Evolutionary conservation across 1,140 invertebrate species (phyloP), one percentile per base, ranked within the genome.

Genomic region (Eurytemora carolleeae): DNA sequence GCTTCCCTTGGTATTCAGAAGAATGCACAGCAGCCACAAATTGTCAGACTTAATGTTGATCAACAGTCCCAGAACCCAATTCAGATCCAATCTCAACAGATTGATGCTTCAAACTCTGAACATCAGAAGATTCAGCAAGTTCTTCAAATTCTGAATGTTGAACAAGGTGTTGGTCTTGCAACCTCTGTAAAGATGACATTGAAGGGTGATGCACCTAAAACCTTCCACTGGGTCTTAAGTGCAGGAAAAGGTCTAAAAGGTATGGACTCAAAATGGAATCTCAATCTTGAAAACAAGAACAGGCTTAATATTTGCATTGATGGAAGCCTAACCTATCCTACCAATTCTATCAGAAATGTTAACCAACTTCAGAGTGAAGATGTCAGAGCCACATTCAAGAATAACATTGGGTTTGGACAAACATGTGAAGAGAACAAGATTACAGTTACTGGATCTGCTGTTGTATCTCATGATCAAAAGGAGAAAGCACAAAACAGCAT

Each of bases 381-480:
- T 17, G n/a, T 55, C 16, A 26, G 57, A 3, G 22, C 25, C 16
- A n/a, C 23, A 2, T 54, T 58, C 54, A 56, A 62, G 21, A 62
- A 55, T 25, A 31, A 19, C 20, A 56, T 57, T 56, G 53, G 54
- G 2, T 57, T 62, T 57, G 60, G 53, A n/a, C 20, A 57, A 1
- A 23, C 17, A 16, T 56, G 53, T 22, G 54, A 55, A n/a, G 60
- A 62, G 21, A 25, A 18, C 2, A 18, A 56, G 22, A 57, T 62
- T 23, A 26, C 58, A 21, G 25, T 53, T 57, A n/a, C 18, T n/a
- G 55, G 52, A 2, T 58, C 53, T 54, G 18, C 53, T 20, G 54
- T 22, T 21, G 60, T 62, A 7, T 62, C 60, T 23, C 17, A 57
- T 23, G 52, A 62, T n/a, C 60, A 62, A 26, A 18, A 19, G 17